phyloP scores from a whole-genome alignment of 2,797 vertebrate species.

The Oreochromis grahami region DNA sequence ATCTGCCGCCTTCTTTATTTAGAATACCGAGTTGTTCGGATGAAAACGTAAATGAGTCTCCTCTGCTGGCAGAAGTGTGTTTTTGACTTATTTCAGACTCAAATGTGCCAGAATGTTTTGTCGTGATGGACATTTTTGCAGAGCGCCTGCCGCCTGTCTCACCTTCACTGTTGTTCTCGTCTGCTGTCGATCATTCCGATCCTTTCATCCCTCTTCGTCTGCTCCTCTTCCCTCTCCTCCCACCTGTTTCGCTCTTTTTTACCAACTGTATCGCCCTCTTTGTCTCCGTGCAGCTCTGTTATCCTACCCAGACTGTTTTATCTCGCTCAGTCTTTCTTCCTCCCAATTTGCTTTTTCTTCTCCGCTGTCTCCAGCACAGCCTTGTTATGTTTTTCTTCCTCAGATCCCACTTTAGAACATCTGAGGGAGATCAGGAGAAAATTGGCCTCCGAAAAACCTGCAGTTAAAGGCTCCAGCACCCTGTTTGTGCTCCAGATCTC shows the following conservation, averaged over 20 bases:
- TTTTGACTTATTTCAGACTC: background rate
- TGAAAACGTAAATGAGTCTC: slow-evolving; percentile 1
- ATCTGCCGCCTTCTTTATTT: background rate
- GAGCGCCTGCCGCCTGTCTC: slow-evolving; percentile 11
- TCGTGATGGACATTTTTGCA: slow-evolving; percentile 23
- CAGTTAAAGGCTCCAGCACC: slow-evolving; percentile 65
- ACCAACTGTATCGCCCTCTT: slow-evolving; percentile 57
- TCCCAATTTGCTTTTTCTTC: slow-evolving; percentile 69
- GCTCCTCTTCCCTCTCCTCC: slow-evolving; percentile 59
- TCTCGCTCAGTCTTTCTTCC: slow-evolving; percentile 64
- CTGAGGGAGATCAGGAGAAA: slow-evolving; percentile 72
- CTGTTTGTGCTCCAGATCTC: slow-evolving; percentile 60
- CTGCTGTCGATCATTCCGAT: slow-evolving; percentile 43
- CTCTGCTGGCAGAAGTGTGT: background rate
- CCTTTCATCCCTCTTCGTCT: slow-evolving; percentile 48
- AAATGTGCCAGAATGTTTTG: background rate
- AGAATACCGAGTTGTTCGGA: background rate
- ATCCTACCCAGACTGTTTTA: slow-evolving; percentile 68
- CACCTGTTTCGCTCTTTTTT: slow-evolving; percentile 66
- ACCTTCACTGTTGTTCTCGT: slow-evolving; percentile 15
- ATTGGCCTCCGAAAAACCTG: slow-evolving; percentile 70
- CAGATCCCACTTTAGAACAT: slow-evolving; percentile 73
- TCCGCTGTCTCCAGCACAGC: slow-evolving; percentile 52
- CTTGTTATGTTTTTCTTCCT: slow-evolving; percentile 71
- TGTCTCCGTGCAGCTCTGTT: slow-evolving; percentile 57